phyloP scores from a whole-genome alignment of 2,888 invertebrate species.

The Pegoplata infirma region DNA sequence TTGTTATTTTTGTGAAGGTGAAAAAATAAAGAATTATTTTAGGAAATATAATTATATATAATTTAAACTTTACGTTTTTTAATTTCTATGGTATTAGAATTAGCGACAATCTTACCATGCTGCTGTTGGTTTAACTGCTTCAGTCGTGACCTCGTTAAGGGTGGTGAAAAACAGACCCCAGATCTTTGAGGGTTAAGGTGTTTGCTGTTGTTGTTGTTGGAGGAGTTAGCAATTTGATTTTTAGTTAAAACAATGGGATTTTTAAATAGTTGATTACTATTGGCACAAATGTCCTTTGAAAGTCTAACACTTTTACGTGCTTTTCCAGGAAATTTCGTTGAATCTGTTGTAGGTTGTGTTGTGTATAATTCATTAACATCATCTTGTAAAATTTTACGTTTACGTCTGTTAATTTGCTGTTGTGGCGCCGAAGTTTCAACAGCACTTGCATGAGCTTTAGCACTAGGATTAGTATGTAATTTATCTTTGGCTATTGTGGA shows the following conservation, averaged over 20 bases:
- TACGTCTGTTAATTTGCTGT: conserved; percentile 31
- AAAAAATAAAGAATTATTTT: too few species aligned
- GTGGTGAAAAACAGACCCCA: conserved; percentile 62
- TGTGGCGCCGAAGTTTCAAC: background rate
- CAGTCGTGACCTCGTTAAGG: conserved; percentile 67
- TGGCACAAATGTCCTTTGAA: conserved; percentile 51
- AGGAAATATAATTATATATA: too few species aligned
- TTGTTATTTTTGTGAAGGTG: too few species aligned
- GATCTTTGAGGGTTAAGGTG: conserved; percentile 1
- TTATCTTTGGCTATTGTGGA: conserved; percentile 17
- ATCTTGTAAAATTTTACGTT: conserved; percentile 45
- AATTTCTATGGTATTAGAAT: background rate
- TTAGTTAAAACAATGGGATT: background rate
- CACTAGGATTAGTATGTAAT: conserved; percentile 2
- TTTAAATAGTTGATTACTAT: conserved; percentile 33
- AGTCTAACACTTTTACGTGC: conserved; percentile 62
- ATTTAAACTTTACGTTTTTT: conserved; percentile 53
- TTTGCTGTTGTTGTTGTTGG: background rate
- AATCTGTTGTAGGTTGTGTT: conserved; percentile 28
- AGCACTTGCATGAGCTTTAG: background rate
- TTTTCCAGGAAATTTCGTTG: too few species aligned
- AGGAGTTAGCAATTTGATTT: conserved; percentile 4
- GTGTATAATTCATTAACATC: background rate
- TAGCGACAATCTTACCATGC: conserved; percentile 24
- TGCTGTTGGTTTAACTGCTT: conserved; percentile 57